Evolutionary conservation across 2,113 vertebrate species (phyloP), one percentile per base, ranked within the genome.

Genomic region (Pleuronectes platessa): DNA sequence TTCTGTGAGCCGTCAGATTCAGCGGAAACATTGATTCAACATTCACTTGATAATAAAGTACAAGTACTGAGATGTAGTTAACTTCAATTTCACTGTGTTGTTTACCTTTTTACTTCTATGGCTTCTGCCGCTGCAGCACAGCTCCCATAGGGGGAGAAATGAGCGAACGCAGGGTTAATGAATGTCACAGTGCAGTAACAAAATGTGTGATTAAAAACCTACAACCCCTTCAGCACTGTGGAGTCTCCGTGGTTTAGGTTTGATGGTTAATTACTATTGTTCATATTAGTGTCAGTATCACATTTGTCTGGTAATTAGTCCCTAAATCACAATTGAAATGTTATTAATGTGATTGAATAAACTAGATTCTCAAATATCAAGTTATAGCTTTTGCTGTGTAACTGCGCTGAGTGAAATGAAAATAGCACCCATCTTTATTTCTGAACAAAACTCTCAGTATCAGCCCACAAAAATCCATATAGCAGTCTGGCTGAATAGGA

Each of bases 131-230:
- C 31, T 31, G 31, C 55, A 58, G 11, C 23, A 26, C 53, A 13
- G 8, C 27, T 23, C 26, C 17, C 27, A 20, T n/a, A 5, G 17
- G 18, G 26, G 18, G 17, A 27, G 20, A 62, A 62, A 62, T 23
- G 60, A 62, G 20, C 14, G n/a, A 62, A 37, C 20, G 18, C n/a
- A 37, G 61, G 35, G 61, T 62, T 62, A 62, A 62, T 61, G 59
- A 61, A 31, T 35, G 37, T 40, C 20, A 31, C 31, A 62, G 37
- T 42, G 20, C 35, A 42, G n/a, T 62, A 35, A 31, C 31, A 31
- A 20, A 20, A n/a, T 35, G 31, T 35, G 27, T 37, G 59, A 61
- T 61, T 61, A 61, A 61, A 37, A 18, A 18, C 59, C 31, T 60
- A 35, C 18, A 35, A 10, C 20, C 35, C 11, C 11, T 42, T 62